phyloP scores from a whole-genome alignment of 2,113 vertebrate species.

The Chamaetylas fuelleborni region DNA sequence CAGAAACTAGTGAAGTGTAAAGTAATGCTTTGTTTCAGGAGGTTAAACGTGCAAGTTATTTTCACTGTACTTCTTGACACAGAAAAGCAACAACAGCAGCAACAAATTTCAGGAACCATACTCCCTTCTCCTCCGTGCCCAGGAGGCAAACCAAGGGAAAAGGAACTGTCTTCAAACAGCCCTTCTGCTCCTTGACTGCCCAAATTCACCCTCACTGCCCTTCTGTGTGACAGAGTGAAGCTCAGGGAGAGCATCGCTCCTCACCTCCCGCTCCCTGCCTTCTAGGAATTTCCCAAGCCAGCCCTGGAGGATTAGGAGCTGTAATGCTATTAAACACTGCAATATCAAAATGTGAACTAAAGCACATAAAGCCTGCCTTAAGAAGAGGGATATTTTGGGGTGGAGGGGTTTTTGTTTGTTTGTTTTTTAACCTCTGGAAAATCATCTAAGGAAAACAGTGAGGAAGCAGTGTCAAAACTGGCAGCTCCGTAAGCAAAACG shows the following conservation, averaged over 20 bases:
- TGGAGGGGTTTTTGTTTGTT: background rate
- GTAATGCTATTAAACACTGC: conserved; percentile 30
- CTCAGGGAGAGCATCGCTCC: background rate
- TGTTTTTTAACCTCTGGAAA: background rate
- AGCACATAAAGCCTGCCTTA: background rate
- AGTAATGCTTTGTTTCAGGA: background rate
- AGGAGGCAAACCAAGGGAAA: background rate
- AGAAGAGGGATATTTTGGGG: background rate
- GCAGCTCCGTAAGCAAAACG: background rate
- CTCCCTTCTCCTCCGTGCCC: background rate
- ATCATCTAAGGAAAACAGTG: background rate
- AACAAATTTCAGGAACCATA: background rate
- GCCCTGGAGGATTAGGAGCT: background rate
- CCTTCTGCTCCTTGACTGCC: background rate
- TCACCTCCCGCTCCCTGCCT: background rate
- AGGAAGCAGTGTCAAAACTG: background rate
- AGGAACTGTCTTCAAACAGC: background rate
- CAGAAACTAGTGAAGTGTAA: background rate
- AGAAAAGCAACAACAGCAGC: background rate
- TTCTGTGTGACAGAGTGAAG: background rate
- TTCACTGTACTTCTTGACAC: background rate
- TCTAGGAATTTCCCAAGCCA: conserved; percentile 55
- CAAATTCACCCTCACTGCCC: rapidly evolving
- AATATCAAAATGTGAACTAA: background rate
- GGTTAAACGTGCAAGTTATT: background rate